phyloP scores from a whole-genome alignment of 2,888 invertebrate species.

The Trichogramma evanescens region DNA sequence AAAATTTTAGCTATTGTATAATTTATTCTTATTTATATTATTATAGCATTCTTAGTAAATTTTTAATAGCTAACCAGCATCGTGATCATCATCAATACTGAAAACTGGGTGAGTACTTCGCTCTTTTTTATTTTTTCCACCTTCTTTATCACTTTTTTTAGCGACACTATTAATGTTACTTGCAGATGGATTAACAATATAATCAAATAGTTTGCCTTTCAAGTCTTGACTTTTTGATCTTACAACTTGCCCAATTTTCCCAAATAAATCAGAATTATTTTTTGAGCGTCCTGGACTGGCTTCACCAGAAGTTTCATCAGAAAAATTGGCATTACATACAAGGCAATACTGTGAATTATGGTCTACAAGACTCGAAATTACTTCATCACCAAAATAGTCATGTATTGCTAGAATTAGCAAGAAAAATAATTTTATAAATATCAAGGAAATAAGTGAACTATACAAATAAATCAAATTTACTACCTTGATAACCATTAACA shows the following conservation, averaged over 20 bases:
- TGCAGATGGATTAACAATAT: slow-evolving; percentile 80
- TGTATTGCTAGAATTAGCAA: slow-evolving; percentile 58
- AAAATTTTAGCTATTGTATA: not conserved
- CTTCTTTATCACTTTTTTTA: slow-evolving; percentile 73
- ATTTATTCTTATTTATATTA: not conserved
- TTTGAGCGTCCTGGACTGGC: slow-evolving; percentile 38
- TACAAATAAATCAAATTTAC: not conserved
- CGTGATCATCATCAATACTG: slow-evolving; percentile 85
- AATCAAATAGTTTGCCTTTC: slow-evolving; percentile 84
- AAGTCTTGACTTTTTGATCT: slow-evolving; percentile 87
- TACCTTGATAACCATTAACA: slow-evolving; percentile 77
- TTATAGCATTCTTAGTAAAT: not conserved
- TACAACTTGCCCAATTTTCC: slow-evolving; percentile 79
- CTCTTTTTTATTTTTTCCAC: slow-evolving; percentile 63
- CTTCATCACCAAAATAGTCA: slow-evolving; percentile 74
- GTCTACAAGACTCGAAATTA: slow-evolving; percentile 75
- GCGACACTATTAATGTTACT: slow-evolving; percentile 59
- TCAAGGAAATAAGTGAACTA: not conserved
- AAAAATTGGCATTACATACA: slow-evolving; percentile 62
- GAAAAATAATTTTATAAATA: slow-evolving; percentile 9
- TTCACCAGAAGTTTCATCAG: slow-evolving; percentile 44
- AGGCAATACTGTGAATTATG: slow-evolving; percentile 76
- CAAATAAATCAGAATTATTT: slow-evolving; percentile 60
- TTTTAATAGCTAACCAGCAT: slow-evolving; percentile 32
- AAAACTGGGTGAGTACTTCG: slow-evolving; percentile 88